A percentile compares a stretch with the other conserved stretches of the same genome.
These are phyloP conservation scores for Corbicula japonica DNA, from an alignment of 2,888 invertebrate genomes.

Conservation along the genomic window DNA sequence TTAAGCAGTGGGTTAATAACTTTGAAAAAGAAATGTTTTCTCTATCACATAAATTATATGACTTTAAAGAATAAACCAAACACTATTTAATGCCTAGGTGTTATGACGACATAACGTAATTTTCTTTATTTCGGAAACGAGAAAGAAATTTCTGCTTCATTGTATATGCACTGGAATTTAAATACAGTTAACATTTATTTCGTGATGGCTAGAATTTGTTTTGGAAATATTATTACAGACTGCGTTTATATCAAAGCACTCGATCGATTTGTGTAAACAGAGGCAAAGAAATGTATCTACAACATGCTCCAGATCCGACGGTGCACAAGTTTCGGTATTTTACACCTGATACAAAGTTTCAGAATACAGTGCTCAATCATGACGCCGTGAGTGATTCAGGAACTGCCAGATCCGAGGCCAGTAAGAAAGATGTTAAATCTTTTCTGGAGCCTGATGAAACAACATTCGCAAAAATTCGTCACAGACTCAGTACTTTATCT, in stretches of 20 bases:
- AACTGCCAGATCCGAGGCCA: neutral
- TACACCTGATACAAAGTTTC: slow-evolving; percentile 12
- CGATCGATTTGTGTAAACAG: neutral
- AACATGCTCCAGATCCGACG: slow-evolving; percentile 16
- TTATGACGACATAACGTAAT: too few relatives aligned
- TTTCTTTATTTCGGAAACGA: too few relatives aligned
- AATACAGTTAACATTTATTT: too few relatives aligned
- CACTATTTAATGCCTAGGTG: too few relatives aligned
- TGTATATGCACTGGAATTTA: too few relatives aligned
- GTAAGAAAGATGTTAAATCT: slow-evolving; percentile 19
- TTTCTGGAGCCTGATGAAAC: slow-evolving; percentile 57
- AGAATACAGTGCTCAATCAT: slow-evolving; percentile 15
- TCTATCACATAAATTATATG: too few relatives aligned
- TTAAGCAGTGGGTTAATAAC: too few relatives aligned
- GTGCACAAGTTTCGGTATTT: slow-evolving; percentile 46
- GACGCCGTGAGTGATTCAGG: neutral
- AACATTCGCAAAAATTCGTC: slow-evolving; percentile 54
- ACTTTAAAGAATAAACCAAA: too few relatives aligned
- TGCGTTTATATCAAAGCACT: neutral
- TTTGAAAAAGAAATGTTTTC: too few relatives aligned
- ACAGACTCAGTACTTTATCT: slow-evolving; percentile 51
- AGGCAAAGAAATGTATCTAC: slow-evolving; percentile 38
- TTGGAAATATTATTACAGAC: too few relatives aligned
- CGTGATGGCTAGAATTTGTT: too few relatives aligned
- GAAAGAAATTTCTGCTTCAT: too few relatives aligned